These are phyloP conservation scores for Nasonia longicornis DNA, from an alignment of 1,140 invertebrate genomes.

Conservation along the genomic window DNA sequence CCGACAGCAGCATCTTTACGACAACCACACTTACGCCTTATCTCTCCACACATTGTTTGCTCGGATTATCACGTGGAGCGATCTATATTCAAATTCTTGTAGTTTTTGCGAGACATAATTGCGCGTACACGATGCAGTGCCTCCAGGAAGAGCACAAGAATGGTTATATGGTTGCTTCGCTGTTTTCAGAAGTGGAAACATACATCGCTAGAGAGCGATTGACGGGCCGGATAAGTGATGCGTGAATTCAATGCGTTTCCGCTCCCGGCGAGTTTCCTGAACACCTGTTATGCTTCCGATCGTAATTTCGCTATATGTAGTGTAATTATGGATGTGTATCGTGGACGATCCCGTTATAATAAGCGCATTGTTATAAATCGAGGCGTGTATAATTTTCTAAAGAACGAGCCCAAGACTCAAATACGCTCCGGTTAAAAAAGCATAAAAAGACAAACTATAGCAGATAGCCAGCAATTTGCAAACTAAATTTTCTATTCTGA, in stretches of 20 bases:
- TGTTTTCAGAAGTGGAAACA: background rate
- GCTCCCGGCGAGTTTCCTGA: background rate
- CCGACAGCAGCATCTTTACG: background rate
- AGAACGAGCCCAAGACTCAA: no score
- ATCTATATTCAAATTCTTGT: background rate
- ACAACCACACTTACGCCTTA: background rate
- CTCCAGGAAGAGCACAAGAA: no score
- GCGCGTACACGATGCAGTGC: no score
- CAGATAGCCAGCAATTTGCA: background rate
- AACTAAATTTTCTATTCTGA: background rate
- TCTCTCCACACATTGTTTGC: background rate
- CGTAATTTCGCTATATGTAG: background rate
- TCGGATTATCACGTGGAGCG: background rate
- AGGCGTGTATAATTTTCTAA: background rate
- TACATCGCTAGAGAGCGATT: background rate
- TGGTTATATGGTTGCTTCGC: background rate
- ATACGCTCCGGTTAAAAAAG: background rate
- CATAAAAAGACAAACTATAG: background rate
- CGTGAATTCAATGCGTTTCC: conserved; percentile 1
- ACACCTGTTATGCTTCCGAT: background rate
- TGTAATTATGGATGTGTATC: background rate
- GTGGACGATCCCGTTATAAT: background rate
- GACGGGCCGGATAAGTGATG: background rate
- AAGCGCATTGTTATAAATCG: background rate
- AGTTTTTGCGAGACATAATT: background rate